Evolutionary conservation across 2,888 invertebrate species (phyloP), one percentile per base, ranked within the genome.

Genomic region (Clistopyga incitator): DNA sequence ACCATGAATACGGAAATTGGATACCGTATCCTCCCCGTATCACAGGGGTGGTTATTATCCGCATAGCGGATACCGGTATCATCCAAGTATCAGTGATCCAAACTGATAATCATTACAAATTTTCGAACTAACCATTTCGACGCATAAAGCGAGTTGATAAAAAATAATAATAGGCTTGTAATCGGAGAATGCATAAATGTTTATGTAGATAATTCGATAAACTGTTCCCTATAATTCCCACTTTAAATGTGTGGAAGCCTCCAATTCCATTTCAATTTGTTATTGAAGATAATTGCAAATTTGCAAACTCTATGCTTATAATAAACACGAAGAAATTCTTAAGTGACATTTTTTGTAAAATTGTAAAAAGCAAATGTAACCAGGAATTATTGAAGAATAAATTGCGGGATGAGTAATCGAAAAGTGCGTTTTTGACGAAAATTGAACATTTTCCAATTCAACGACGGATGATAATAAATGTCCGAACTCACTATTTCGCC

Each of bases 1-100:
- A 67, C 45, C 65, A 38, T 47, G 54, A 54, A 23, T 56, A 61
- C 47, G 70, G 54, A 82, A 82, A 82, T 82, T 65, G 82, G 65
- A 79, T 78, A 65, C 61, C 42, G 18, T 52, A 38, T 18, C 23
- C 50, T 42, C 25, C 50, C 54, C 3, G 25, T 65, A 72, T 47
- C 74, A 45, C 29, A 45, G 15, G 23, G 23, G 67, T 15, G 23
- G 70, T 56, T 45, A 65, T 65, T 65, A 38, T 38, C 56, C 34
- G 29, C 42, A 47, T 34, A 50, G 20, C 29, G 50, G 23, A 18
- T 42, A 54, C 29, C 29, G 59, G 13, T 50, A 68, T 78, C 25
- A 72, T 67, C 68, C 68, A 61, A 20, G 29, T 20, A 45, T 54
- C 80, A 52, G 20, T 11, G 45, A 45, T 75, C 52, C 59, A n/a